These are phyloP conservation scores for Drosophila elegans DNA, from an alignment of 1,140 invertebrate genomes.

Conservation along the genomic window DNA sequence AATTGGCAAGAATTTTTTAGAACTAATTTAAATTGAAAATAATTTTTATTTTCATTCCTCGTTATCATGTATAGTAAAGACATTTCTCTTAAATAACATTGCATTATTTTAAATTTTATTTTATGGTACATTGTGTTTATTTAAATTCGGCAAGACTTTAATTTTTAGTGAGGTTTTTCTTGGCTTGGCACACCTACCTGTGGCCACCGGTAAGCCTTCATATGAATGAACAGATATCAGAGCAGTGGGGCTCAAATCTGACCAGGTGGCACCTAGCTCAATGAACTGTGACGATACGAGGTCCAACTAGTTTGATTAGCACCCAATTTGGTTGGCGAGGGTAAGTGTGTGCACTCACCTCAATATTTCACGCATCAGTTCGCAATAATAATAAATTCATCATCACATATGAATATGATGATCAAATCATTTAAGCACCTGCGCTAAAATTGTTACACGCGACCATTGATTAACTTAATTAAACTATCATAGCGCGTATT, in stretches of 20 bases:
- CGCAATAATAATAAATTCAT: slow-evolving; percentile 55
- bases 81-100: too few species aligned
- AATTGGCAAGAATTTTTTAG: too few species aligned
- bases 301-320: slow-evolving; percentile 65
- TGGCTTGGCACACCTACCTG: not conserved
- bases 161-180: not conserved
- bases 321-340: slow-evolving; percentile 31
- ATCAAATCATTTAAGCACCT: slow-evolving; percentile 3
- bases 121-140: too few species aligned
- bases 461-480: not conserved
- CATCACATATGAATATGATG: not conserved
- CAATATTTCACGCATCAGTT: slow-evolving; percentile 71
- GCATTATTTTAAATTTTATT: too few species aligned
- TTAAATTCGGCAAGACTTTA: too few species aligned
- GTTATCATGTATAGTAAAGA: too few species aligned
- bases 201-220: not conserved
- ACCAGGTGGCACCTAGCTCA: slow-evolving; percentile 59
- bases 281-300: slow-evolving; percentile 70
- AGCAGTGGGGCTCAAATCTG: slow-evolving; percentile 14
- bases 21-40: too few species aligned
- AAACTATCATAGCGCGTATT: too few species aligned
- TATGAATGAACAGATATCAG: not conserved
- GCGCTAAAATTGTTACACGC: not conserved
- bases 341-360: slow-evolving; percentile 67
- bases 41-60: too few species aligned